Percentiles rank a stretch among this genome's conserved stretches.
Evolutionary conservation across 2,888 invertebrate species (phyloP).

Genomic region (Drosophila austrosaltans): DNA sequence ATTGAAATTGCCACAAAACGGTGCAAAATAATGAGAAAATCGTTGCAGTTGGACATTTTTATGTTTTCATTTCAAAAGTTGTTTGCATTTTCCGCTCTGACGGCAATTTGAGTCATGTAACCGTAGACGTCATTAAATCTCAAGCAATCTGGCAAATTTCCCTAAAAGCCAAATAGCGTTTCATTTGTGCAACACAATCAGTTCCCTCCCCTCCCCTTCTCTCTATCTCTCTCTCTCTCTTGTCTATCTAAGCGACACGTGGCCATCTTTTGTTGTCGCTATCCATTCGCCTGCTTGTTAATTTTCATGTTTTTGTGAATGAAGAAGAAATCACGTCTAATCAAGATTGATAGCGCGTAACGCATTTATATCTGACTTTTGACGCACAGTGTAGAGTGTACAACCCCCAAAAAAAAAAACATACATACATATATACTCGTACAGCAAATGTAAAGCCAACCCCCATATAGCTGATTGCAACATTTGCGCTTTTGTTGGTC

Average conservation of each 20-base stretch:
- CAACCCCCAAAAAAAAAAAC: constrained; percentile 38
- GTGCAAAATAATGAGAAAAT: constrained; percentile 80
- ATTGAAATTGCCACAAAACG: constrained; percentile 82
- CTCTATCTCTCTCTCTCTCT: not conserved
- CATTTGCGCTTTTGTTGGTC: constrained; percentile 68
- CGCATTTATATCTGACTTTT: constrained; percentile 76
- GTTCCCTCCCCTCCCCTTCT: not conserved
- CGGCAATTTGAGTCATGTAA: constrained; percentile 62
- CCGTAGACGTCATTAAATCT: constrained; percentile 63
- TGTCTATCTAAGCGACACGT: constrained; percentile 51
- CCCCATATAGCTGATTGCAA: constrained; percentile 37
- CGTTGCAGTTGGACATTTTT: constrained; percentile 75
- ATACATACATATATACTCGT: no score
- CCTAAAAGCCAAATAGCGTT: constrained; percentile 30
- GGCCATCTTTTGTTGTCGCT: constrained; percentile 56
- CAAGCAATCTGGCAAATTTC: constrained; percentile 25
- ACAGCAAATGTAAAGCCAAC: constrained; percentile 28
- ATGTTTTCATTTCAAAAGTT: constrained; percentile 81
- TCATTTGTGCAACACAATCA: not conserved
- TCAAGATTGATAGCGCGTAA: constrained; percentile 84
- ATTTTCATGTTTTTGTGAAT: constrained; percentile 63
- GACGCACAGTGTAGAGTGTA: constrained; percentile 41
- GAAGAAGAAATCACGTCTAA: constrained; percentile 82
- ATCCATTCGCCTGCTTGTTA: constrained; percentile 53
- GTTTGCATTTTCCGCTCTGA: constrained; percentile 62